These are phyloP conservation scores for Microcaecilia unicolor DNA, from an alignment of 2,797 vertebrate genomes.

Conservation along the genomic window DNA sequence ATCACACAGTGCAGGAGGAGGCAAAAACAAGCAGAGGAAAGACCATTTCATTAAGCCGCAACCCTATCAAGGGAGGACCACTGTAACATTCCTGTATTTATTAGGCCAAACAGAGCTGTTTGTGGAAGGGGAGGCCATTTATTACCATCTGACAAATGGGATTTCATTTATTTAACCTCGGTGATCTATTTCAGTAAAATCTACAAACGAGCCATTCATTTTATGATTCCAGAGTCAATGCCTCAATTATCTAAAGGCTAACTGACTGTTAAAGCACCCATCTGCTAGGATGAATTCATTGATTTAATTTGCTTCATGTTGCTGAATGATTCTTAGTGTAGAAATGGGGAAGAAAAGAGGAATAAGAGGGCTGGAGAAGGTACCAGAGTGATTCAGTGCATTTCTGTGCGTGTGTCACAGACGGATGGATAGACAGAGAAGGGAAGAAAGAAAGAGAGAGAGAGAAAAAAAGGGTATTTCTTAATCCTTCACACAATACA, in stretches of 20 bases:
- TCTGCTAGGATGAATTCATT: slow-evolving; percentile 96
- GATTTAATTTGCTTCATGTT: slow-evolving; percentile 98
- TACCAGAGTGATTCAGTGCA: slow-evolving; percentile 51
- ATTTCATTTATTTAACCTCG: slow-evolving; percentile 99
- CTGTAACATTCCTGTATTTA: slow-evolving; percentile 87
- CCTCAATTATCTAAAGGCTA: slow-evolving; percentile 99
- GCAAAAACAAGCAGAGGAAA: slow-evolving; percentile 84
- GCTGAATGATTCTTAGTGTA: slow-evolving; percentile 69
- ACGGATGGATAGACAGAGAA: slow-evolving; percentile 8
- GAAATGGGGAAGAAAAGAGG: slow-evolving; percentile 28
- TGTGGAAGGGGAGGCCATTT: slow-evolving; percentile 83
- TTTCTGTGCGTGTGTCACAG: slow-evolving; percentile 17
- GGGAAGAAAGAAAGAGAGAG: slow-evolving; percentile 7
- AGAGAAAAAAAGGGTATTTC: slow-evolving; percentile 9
- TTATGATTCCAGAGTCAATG: slow-evolving; percentile 95
- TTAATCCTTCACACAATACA: slow-evolving; percentile 62
- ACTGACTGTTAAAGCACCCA: slow-evolving; percentile 99
- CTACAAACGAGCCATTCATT: slow-evolving; percentile 99
- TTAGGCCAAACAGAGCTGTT: slow-evolving; percentile 91
- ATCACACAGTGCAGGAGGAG: slow-evolving; percentile 95
- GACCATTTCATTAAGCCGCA: slow-evolving; percentile 97
- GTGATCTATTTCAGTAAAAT: slow-evolving; percentile 97
- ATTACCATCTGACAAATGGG: slow-evolving; percentile 98
- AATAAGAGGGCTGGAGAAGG: slow-evolving; percentile 40
- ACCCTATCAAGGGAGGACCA: slow-evolving; percentile 91